Base-by-base conservation (phyloP, 2,113 vertebrate genomes). In the Etia nguti region DNA sequence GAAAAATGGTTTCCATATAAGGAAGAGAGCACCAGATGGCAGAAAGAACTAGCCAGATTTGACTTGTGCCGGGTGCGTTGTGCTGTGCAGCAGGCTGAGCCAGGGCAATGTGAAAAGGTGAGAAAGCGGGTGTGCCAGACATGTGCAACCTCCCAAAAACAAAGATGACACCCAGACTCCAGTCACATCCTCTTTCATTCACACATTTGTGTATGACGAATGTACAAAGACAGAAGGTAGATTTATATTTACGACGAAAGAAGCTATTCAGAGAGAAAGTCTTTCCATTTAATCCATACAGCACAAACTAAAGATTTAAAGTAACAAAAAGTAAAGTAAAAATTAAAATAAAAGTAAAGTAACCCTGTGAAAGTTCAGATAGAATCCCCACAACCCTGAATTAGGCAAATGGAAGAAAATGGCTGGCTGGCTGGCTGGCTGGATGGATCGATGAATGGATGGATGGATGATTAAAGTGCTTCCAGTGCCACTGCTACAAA, bases 21-120 rank as follows among this genome's bases (percentile, higher is more conserved):
- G 82, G 52, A 89, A 38, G 29, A 31, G 41, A 65, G 43, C 68
- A 83, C 3, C 92, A 95, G 91, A 92, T 90, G 92, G 91, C 73
- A 52, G 85, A 57, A 84, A 12, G 38, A 85, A 36, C 26, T 2
- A 54, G 55, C 26, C 54, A 8, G 46, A 80, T 50, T 73, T 86
- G 80, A 80, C 68, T 73, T 82, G 68, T 86, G 52, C n/a, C 13
- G 10, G 43, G 46, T 81, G 82, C 24, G 80, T 77, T 24, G 62
- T 62, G 81, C 50, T 84, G 52, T n/a, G 56, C 5, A 29, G 73
- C 34, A 60, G 48, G 10, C 83, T 55, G 43, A 60, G 85, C 83
- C 26, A 65, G 9, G 62, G 46, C 26, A 77, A 50, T 8, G 43
- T 0, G 10, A 52, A 83, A 87, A 84, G 82, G 86, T 81, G 91